A percentile compares a stretch with the other conserved stretches of the same genome.
Evolutionary conservation across 2,888 invertebrate species (phyloP).

Genomic region (Amphipyra tragopoginis): DNA sequence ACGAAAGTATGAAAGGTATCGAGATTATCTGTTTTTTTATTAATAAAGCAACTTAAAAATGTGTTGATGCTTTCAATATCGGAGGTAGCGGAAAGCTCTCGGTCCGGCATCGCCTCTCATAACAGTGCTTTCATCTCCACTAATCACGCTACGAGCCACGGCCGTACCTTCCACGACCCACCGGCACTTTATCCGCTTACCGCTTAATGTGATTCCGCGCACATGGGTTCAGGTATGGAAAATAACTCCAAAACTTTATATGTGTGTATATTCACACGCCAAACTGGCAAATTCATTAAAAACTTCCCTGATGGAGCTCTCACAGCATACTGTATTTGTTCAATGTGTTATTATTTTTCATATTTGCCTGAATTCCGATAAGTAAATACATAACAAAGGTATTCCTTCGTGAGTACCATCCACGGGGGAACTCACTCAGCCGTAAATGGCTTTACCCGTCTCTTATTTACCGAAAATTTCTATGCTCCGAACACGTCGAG

Average conservation of each 20-base stretch:
- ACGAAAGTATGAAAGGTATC: slow-evolving; percentile 20
- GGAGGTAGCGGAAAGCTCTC: slow-evolving; percentile 63
- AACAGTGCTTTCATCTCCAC: slow-evolving; percentile 69
- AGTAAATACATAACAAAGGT: slow-evolving; percentile 19
- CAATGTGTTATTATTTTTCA: slow-evolving; percentile 16
- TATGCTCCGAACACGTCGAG: slow-evolving; percentile 59
- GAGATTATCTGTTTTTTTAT: slow-evolving; percentile 44
- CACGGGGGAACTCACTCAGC: slow-evolving; percentile 49
- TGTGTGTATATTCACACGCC: slow-evolving; percentile 18
- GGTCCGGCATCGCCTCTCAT: slow-evolving; percentile 58
- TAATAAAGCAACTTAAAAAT: slow-evolving; percentile 25
- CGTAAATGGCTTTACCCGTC: slow-evolving; percentile 61
- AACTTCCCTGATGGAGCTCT: slow-evolving; percentile 34
- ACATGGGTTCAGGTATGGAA: slow-evolving; percentile 44
- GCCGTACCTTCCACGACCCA: slow-evolving; percentile 41
- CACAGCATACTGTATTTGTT: slow-evolving; percentile 19
- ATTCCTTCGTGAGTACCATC: slow-evolving; percentile 20
- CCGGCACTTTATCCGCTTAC: slow-evolving; percentile 75
- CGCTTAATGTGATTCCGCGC: slow-evolving; percentile 73
- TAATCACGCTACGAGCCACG: slow-evolving; percentile 67
- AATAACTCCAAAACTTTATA: slow-evolving; percentile 38
- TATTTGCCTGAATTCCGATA: slow-evolving; percentile 58
- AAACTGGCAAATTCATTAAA: slow-evolving; percentile 42
- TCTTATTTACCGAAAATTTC: slow-evolving; percentile 65
- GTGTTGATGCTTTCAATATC: slow-evolving; percentile 43